Percentiles rank a stretch among this genome's conserved stretches.
Evolutionary conservation across 2,888 invertebrate species (phyloP).

Genomic region (Drosophila kuntzei): DNA sequence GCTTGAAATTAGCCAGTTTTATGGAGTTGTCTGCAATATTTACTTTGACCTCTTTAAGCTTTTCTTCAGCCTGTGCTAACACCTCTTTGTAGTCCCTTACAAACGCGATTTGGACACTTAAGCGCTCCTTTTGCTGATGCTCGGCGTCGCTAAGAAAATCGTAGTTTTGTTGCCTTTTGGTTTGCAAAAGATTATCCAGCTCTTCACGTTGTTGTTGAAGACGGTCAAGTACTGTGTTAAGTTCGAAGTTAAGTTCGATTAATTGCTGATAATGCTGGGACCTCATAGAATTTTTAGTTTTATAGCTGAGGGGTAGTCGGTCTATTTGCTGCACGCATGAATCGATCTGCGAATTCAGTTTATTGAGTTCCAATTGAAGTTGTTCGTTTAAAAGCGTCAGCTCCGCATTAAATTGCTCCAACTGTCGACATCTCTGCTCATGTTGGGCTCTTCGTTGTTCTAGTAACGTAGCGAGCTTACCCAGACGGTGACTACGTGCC

Average conservation of each 20-base stretch:
- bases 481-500: conserved; percentile 27
- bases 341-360: conserved; percentile 29
- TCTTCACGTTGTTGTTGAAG: conserved; percentile 19
- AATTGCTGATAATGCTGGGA: conserved; percentile 39
- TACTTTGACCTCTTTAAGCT: conserved; percentile 24
- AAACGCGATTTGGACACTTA: conserved; percentile 6
- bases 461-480: conserved; percentile 28
- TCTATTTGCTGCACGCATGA: conserved; percentile 28
- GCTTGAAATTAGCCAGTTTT: conserved; percentile 15
- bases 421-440: conserved; percentile 35
- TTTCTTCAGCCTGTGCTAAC: conserved; percentile 24
- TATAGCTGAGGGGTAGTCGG: conserved; percentile 33
- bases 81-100: conserved; percentile 19
- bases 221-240: conserved; percentile 25
- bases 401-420: conserved; percentile 37
- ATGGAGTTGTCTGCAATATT: background rate
- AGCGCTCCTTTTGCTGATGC: conserved; percentile 36
- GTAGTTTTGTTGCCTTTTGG: conserved; percentile 43
- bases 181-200: conserved; percentile 13
- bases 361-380: conserved; percentile 17
- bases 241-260: conserved; percentile 22
- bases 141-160: conserved; percentile 58
- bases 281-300: conserved; percentile 24
- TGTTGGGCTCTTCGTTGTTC: conserved; percentile 19
- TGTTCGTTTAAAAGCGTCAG: conserved; percentile 18